Percentiles rank a stretch among this genome's conserved stretches.
These are phyloP conservation scores for Busseola fusca DNA, from an alignment of 2,888 invertebrate species.

Conservation along the genomic window DNA sequence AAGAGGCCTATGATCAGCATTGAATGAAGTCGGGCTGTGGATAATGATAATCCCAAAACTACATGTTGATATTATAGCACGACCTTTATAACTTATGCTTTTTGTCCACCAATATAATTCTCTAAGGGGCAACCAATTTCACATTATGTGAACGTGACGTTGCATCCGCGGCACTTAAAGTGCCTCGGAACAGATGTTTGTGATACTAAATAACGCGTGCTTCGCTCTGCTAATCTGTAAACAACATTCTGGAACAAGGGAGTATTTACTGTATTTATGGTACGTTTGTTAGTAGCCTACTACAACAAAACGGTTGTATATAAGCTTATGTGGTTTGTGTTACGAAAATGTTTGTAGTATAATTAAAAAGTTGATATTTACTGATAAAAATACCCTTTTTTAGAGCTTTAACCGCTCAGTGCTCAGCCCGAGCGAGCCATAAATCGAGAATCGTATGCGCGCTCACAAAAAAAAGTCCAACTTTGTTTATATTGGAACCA, in stretches of 20 bases:
- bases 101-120: slow-evolving; percentile 14
- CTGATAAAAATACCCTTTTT: not conserved
- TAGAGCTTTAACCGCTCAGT: no score
- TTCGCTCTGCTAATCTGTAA: slow-evolving; percentile 58
- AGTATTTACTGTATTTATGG: slow-evolving; percentile 50
- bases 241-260: slow-evolving; percentile 45
- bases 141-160: slow-evolving; percentile 50
- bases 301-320: slow-evolving; percentile 17
- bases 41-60: no score
- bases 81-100: not conserved
- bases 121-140: slow-evolving; percentile 36
- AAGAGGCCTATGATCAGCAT: not conserved
- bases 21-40: not conserved
- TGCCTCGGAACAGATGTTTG: slow-evolving; percentile 44
- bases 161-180: slow-evolving; percentile 54
- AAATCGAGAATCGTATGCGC: no score
- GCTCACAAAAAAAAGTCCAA: no score
- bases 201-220: slow-evolving; percentile 56
- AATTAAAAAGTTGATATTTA: not conserved
- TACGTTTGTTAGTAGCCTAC: not conserved
- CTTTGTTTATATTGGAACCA: no score
- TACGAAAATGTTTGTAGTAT: not conserved
- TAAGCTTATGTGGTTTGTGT: slow-evolving; percentile 5
- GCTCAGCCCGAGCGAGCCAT: no score
- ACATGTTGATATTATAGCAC: not conserved